Percentiles rank a stretch among this genome's conserved stretches.
Conservation (phyloP, 2,797 vertebrate species). For the Myotis vivesi region DNA sequence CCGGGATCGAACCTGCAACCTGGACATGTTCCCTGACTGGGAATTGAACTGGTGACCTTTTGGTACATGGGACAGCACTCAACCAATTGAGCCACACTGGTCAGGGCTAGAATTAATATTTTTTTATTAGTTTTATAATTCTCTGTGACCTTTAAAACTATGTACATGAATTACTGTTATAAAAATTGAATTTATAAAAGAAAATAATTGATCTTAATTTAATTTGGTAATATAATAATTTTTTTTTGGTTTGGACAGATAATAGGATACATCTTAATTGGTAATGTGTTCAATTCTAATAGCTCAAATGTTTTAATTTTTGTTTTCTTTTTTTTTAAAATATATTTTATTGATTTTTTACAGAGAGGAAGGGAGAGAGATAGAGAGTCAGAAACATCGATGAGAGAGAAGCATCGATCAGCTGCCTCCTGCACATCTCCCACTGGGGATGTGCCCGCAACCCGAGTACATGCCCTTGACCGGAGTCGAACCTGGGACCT, state of each 20-base stretch:
- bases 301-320: not conserved
- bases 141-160: constrained; percentile 32
- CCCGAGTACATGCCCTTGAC: no score
- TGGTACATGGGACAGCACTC: not conserved
- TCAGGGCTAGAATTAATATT: not conserved
- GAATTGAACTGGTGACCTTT: not conserved
- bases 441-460: no score
- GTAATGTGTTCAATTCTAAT: not conserved
- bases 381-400: no score
- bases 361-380: no score
- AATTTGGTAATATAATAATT: constrained; percentile 1
- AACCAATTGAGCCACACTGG: not conserved
- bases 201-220: constrained; percentile 8
- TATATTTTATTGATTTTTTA: no score
- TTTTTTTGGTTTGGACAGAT: not conserved
- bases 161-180: not conserved
- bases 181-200: constrained; percentile 35
- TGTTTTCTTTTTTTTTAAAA: no score
- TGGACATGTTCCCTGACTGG: not conserved
- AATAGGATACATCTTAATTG: not conserved
- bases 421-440: no score
- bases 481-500: no score
- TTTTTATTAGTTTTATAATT: constrained; percentile 6
- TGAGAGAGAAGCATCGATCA: no score
- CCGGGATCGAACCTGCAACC: not conserved